These are phyloP conservation scores for Indicator indicator DNA, from an alignment of 2,113 vertebrate species.

Conservation along the genomic window DNA sequence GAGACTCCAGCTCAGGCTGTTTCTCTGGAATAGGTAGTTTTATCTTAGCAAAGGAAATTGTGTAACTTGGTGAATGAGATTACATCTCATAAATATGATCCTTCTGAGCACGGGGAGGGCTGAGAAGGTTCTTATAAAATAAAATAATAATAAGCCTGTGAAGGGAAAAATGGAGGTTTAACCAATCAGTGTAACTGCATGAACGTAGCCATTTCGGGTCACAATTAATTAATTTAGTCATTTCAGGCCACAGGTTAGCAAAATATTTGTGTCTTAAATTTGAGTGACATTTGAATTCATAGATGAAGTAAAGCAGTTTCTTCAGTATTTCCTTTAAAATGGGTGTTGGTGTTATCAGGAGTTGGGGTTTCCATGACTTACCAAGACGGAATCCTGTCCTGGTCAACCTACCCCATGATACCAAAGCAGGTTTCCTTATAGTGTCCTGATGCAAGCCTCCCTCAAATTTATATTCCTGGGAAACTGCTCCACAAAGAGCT, in stretches of 20 bases:
- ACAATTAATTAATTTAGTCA: fast-evolving
- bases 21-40: neutral
- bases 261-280: neutral
- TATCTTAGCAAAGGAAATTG: neutral
- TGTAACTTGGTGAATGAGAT: neutral
- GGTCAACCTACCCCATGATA: fast-evolving
- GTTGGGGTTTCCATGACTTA: neutral
- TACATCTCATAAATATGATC: neutral
- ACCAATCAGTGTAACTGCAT: fast-evolving
- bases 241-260: fast-evolving
- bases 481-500: neutral
- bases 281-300: neutral
- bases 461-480: neutral
- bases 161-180: neutral
- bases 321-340: neutral
- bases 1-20: neutral
- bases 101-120: neutral
- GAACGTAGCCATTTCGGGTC: neutral
- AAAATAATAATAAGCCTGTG: neutral
- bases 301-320: neutral
- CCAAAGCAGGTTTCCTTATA: fast-evolving
- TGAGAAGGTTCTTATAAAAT: neutral
- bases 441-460: neutral
- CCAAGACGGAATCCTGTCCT: neutral
- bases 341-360: neutral